These are phyloP conservation scores for Drosophila planitibia DNA, from an alignment of 2,888 invertebrate genomes.

Conservation along the genomic window DNA sequence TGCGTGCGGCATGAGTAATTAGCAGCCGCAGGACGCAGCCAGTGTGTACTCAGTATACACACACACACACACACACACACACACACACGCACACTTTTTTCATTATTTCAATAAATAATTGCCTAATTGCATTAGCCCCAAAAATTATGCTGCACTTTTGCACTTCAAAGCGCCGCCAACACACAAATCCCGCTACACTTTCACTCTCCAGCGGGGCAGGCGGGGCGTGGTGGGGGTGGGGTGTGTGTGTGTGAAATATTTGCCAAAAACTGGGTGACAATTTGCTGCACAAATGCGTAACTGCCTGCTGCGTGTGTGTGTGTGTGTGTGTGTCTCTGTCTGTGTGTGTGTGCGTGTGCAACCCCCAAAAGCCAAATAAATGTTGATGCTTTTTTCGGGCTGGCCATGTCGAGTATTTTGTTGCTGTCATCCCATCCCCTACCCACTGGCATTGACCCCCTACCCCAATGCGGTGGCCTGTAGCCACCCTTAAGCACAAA, in stretches of 20 bases:
- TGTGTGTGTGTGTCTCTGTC: slow-evolving; percentile 9
- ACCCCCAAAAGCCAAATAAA: slow-evolving; percentile 52
- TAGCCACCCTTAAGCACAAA: slow-evolving; percentile 62
- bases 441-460: slow-evolving; percentile 1
- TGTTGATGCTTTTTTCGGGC: slow-evolving; percentile 42
- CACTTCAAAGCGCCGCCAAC: slow-evolving; percentile 67
- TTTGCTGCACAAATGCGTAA: slow-evolving; percentile 77
- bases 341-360: slow-evolving; percentile 32
- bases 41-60: background rate
- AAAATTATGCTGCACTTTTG: slow-evolving; percentile 76
- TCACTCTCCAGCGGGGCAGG: slow-evolving; percentile 12
- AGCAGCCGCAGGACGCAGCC: slow-evolving; percentile 48
- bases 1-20: slow-evolving; percentile 78
- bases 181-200: slow-evolving; percentile 17
- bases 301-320: slow-evolving; percentile 9
- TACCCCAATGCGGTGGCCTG: no score
- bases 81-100: background rate
- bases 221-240: background rate
- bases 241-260: slow-evolving; percentile 22
- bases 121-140: slow-evolving; percentile 77
- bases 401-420: background rate
- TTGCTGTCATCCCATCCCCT: background rate
- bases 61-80: background rate
- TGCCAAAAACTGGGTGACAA: slow-evolving; percentile 68
- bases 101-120: slow-evolving; percentile 57